phyloP scores from a whole-genome alignment of 2,888 invertebrate genomes.

The Leptarthrus brevirostris region DNA sequence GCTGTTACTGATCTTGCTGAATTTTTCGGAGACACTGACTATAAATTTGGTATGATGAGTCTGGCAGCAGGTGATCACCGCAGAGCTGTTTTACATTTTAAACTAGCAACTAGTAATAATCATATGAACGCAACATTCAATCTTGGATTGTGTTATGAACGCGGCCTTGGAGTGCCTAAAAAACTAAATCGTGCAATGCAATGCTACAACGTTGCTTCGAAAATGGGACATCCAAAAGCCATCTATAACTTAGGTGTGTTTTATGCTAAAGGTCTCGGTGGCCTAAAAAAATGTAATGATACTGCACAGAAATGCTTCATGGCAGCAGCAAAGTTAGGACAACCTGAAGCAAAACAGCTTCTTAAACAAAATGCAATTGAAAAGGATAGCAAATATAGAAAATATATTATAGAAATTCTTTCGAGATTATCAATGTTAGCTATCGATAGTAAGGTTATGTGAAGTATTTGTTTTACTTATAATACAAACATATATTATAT shows the following conservation, averaged over 20 bases:
- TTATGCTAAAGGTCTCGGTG: constrained; percentile 75
- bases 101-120: constrained; percentile 71
- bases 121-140: constrained; percentile 75
- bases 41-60: constrained; percentile 72
- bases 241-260: constrained; percentile 78
- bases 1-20: constrained; percentile 68
- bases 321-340: constrained; percentile 72
- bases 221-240: constrained; percentile 74
- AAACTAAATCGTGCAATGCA: constrained; percentile 76
- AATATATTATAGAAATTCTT: no score
- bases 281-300: constrained; percentile 68
- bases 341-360: constrained; percentile 68
- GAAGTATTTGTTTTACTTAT: no score
- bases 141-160: constrained; percentile 76
- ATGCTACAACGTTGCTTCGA: constrained; percentile 74
- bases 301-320: constrained; percentile 70
- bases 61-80: constrained; percentile 71
- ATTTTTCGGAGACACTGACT: constrained; percentile 72
- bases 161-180: constrained; percentile 73
- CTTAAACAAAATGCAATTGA: no score
- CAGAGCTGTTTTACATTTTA: constrained; percentile 70
- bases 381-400: no score
- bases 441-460: no score
- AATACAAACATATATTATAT: no score
- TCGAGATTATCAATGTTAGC: no score